Percentiles rank a stretch among this genome's conserved stretches.
Evolutionary conservation across 2,888 invertebrate species (phyloP).

Genomic region (Plagodis pulveraria): DNA sequence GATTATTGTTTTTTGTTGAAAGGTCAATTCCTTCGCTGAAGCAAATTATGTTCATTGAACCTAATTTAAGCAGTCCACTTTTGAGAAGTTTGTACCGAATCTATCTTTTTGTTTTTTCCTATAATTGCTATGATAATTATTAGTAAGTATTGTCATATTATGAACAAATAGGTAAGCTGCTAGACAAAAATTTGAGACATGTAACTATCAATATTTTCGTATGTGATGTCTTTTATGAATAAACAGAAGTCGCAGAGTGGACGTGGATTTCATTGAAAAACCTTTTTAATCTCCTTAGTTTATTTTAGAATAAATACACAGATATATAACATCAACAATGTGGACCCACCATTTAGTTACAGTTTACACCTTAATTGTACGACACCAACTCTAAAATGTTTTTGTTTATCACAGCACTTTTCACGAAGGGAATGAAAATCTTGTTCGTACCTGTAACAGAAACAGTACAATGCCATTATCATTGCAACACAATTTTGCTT

Average conservation of each 20-base stretch:
- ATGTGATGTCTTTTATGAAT: constrained; percentile 52
- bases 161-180: no score
- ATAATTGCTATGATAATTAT: no score
- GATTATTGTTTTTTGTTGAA: no score
- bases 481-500: no score
- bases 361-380: constrained; percentile 40
- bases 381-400: constrained; percentile 36
- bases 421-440: constrained; percentile 41
- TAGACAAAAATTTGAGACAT: no score
- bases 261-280: constrained; percentile 44
- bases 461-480: neutral
- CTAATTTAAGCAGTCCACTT: no score
- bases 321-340: constrained; percentile 39
- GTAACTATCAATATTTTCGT: constrained; percentile 47
- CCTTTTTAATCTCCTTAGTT: constrained; percentile 38
- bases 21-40: no score
- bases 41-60: no score
- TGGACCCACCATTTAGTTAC: constrained; percentile 34
- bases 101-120: no score
- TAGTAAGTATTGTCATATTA: no score
- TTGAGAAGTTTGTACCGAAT: no score
- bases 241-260: constrained; percentile 51
- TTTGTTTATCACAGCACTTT: constrained; percentile 71
- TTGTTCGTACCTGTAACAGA: constrained; percentile 33
- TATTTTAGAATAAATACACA: constrained; percentile 54